These are phyloP conservation scores for Caranx ignobilis DNA, from an alignment of 2,113 vertebrate species.

Conservation along the genomic window DNA sequence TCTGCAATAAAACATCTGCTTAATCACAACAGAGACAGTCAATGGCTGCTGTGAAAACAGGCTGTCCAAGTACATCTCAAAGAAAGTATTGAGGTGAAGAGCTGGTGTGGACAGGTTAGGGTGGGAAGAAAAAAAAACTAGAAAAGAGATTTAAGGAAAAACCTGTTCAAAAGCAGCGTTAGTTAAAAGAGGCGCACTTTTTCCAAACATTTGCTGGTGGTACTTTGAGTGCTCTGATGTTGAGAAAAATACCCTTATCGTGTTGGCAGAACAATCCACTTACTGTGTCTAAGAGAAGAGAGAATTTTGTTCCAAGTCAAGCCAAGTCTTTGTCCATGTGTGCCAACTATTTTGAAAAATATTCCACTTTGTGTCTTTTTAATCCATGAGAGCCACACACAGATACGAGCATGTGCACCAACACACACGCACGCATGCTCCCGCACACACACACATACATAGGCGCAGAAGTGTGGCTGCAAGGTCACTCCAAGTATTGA, in stretches of 20 bases:
- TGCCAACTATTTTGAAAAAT: slow-evolving; percentile 82
- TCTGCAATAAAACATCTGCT: slow-evolving; percentile 87
- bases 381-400: slow-evolving; percentile 69
- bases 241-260: slow-evolving; percentile 75
- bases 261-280: slow-evolving; percentile 82
- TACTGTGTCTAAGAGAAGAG: slow-evolving; percentile 75
- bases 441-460: slow-evolving; percentile 34
- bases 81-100: slow-evolving; percentile 68
- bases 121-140: slow-evolving; percentile 22
- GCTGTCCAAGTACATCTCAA: slow-evolving; percentile 76
- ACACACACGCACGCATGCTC: slow-evolving; percentile 24
- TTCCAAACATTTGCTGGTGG: slow-evolving; percentile 71
- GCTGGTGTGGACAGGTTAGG: slow-evolving; percentile 59
- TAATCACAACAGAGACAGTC: slow-evolving; percentile 84
- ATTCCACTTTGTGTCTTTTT: slow-evolving; percentile 79
- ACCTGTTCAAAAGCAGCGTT: slow-evolving; percentile 68
- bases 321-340: slow-evolving; percentile 77
- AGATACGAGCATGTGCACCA: slow-evolving; percentile 18
- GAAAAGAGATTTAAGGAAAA: slow-evolving; percentile 42
- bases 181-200: slow-evolving; percentile 75
- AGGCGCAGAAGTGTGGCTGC: slow-evolving; percentile 77
- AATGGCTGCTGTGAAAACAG: slow-evolving; percentile 75
- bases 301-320: slow-evolving; percentile 78
- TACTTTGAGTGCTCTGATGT: slow-evolving; percentile 79
- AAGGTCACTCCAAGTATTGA: slow-evolving; percentile 99